Evolutionary conservation across 2,797 vertebrate species (phyloP).

Genomic region (Limnodromus scolopaceus): DNA sequence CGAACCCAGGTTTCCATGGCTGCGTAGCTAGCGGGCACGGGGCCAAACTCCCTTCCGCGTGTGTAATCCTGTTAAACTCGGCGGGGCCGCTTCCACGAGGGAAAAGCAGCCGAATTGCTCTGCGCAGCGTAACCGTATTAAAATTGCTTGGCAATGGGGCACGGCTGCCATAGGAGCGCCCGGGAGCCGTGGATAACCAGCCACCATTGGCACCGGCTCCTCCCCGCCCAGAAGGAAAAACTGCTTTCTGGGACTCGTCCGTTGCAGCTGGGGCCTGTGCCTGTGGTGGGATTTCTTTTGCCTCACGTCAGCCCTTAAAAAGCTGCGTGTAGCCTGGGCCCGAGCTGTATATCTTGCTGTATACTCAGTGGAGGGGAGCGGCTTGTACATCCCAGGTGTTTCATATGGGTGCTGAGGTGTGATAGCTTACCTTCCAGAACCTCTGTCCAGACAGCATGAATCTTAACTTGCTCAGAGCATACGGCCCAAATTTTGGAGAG

Average conservation of each 20-base stretch:
- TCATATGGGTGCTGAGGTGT: neutral
- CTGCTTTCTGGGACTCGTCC: neutral
- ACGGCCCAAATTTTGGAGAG: neutral
- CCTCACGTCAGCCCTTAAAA: neutral
- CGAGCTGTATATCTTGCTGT: neutral
- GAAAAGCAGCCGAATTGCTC: neutral
- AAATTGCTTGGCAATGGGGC: neutral
- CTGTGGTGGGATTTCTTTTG: neutral
- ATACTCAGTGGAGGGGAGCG: neutral
- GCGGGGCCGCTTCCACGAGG: rapidly evolving
- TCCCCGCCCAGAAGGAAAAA: neutral
- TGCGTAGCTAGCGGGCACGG: rapidly evolving
- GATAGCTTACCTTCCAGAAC: neutral
- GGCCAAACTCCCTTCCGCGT: neutral
- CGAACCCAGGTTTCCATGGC: neutral
- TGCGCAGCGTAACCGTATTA: rapidly evolving
- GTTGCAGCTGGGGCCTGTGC: neutral
- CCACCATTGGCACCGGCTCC: rapidly evolving
- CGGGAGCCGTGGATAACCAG: neutral
- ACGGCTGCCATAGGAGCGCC: neutral
- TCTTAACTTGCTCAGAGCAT: neutral
- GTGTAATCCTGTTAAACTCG: neutral
- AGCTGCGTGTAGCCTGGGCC: neutral
- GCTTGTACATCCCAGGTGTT: neutral
- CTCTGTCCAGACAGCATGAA: neutral